Conservation (phyloP, 2,113 vertebrate genomes). For the Phalacrocorax pelagicus region DNA sequence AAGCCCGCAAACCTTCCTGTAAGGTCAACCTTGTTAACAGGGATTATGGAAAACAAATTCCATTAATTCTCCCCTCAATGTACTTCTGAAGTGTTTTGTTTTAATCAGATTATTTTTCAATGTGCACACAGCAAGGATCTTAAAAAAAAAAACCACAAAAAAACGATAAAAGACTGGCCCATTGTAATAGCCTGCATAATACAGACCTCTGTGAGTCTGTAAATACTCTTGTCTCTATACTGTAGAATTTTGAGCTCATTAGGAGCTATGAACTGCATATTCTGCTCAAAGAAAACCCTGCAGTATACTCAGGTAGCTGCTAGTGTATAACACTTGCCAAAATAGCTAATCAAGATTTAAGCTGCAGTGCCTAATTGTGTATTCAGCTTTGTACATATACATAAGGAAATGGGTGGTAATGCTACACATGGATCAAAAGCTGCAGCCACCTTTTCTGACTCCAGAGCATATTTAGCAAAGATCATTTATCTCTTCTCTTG, state of each 20-base stretch:
- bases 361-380: background rate
- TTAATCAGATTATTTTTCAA: constrained; percentile 62
- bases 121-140: constrained; percentile 2
- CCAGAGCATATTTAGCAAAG: background rate
- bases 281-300: background rate
- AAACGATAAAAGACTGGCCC: background rate
- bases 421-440: background rate
- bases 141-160: background rate
- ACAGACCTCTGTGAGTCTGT: constrained; percentile 24
- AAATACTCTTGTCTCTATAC: background rate
- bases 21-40: constrained; percentile 52
- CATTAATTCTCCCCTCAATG: constrained; percentile 23
- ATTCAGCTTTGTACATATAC: background rate
- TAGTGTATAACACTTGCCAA: background rate
- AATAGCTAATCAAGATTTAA: background rate
- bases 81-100: constrained; percentile 45
- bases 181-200: constrained; percentile 40
- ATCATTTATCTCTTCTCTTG: background rate
- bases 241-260: constrained; percentile 17
- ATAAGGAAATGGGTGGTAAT: background rate
- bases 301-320: background rate
- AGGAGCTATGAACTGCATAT: background rate
- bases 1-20: background rate
- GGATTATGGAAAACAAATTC: constrained; percentile 51
- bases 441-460: background rate